Percentiles rank a stretch among this genome's conserved stretches.
phyloP scores from a whole-genome alignment of 2,113 vertebrate species.

The Phycodurus eques region DNA sequence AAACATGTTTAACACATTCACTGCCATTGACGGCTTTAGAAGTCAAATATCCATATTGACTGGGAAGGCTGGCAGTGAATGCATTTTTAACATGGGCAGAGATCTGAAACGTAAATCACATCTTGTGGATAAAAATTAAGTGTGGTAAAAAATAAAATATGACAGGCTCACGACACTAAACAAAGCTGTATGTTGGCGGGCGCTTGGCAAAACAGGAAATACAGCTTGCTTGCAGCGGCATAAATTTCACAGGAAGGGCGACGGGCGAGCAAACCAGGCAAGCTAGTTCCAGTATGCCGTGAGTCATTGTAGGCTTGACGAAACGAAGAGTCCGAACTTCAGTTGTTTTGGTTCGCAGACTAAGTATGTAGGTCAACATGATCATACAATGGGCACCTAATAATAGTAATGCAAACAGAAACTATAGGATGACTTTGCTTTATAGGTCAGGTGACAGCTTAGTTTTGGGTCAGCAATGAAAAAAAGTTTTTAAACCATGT shows the following conservation, averaged over 20 bases:
- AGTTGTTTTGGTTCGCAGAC: constrained; percentile 7
- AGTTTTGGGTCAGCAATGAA: background rate
- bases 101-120: background rate
- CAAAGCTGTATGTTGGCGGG: constrained; percentile 36
- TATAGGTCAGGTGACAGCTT: constrained; percentile 2
- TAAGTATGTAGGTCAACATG: constrained; percentile 7
- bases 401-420: constrained; percentile 28
- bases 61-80: too few relatives aligned
- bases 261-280: constrained; percentile 43
- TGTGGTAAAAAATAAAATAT: background rate
- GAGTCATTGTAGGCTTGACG: constrained; percentile 38
- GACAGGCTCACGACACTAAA: constrained; percentile 39
- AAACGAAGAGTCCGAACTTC: constrained; percentile 11
- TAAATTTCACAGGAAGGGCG: constrained; percentile 17
- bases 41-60: too few relatives aligned
- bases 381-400: background rate
- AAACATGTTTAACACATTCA: too few relatives aligned
- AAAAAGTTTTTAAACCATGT: background rate
- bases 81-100: too few relatives aligned
- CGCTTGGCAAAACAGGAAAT: constrained; percentile 63
- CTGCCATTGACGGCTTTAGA: too few relatives aligned
- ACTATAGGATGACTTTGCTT: constrained; percentile 8
- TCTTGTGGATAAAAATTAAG: background rate
- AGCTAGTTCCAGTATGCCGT: constrained; percentile 46
- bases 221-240: constrained; percentile 37